Percentiles rank a stretch among this genome's conserved stretches.
These are phyloP conservation scores for Planiliza haematocheilus DNA, from an alignment of 2,113 vertebrate genomes.

Conservation along the genomic window DNA sequence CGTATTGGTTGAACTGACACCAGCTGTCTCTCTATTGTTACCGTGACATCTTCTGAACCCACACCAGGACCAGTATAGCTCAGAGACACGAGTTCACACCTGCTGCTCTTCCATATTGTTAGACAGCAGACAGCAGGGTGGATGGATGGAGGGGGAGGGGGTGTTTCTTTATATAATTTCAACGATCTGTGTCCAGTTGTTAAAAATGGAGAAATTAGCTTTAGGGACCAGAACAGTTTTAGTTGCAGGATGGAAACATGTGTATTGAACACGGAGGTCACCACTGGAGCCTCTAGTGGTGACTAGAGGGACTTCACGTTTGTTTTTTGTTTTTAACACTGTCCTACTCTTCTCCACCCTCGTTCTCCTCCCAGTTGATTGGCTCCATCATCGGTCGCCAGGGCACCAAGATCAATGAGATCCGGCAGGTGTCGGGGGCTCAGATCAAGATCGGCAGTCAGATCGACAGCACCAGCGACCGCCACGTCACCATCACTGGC, in stretches of 20 bases:
- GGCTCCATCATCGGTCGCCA: constrained; percentile 96
- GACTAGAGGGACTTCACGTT: too few species aligned
- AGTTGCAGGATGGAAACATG: too few species aligned
- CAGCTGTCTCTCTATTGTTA: constrained; percentile 3
- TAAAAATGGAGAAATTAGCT: too few species aligned
- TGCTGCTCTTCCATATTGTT: constrained; percentile 23
- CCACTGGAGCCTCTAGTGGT: too few species aligned
- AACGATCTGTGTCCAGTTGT: too few species aligned
- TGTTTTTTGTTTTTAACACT: too few species aligned
- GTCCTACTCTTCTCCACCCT: not conserved
- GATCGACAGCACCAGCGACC: constrained; percentile 90
- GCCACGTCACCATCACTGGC: constrained; percentile 93
- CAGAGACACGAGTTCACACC: constrained; percentile 40
- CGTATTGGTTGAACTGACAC: not conserved
- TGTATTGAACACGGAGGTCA: too few species aligned
- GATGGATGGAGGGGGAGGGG: not conserved
- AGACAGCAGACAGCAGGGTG: not conserved
- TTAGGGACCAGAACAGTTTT: too few species aligned
- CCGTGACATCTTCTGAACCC: not conserved
- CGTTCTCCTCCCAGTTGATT: constrained; percentile 84
- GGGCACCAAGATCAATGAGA: constrained; percentile 90
- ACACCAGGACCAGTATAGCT: not conserved
- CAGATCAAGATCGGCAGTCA: constrained; percentile 98
- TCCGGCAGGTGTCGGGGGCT: constrained; percentile 91
- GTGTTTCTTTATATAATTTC: too few species aligned